Evolutionary conservation across 2,113 vertebrate species (phyloP).

Genomic region (Chlorodrepanis virens): DNA sequence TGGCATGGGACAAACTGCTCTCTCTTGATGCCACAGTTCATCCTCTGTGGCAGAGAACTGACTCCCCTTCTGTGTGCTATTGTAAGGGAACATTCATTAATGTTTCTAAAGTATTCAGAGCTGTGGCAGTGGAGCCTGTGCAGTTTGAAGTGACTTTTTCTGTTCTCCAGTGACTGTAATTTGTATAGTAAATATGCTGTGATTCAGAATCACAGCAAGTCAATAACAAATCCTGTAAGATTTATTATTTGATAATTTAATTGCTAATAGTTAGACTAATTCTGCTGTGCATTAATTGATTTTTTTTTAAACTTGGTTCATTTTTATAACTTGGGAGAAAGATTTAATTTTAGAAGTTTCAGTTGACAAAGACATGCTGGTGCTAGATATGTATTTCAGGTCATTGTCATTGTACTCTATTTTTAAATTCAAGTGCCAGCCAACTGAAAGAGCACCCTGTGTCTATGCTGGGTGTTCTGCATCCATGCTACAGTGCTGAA

Average conservation of each 20-base stretch:
- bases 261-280: background rate
- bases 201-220: background rate
- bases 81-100: background rate
- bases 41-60: background rate
- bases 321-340: background rate
- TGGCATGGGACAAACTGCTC: background rate
- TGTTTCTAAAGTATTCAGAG: background rate
- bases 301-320: background rate
- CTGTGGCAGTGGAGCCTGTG: background rate
- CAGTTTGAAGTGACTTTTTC: background rate
- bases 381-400: slow-evolving; percentile 28
- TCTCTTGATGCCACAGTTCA: background rate
- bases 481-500: background rate
- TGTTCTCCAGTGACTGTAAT: background rate
- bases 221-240: background rate
- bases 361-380: slow-evolving; percentile 57
- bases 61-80: background rate
- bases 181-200: background rate
- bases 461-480: background rate
- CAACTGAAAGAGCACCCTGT: slow-evolving; percentile 46
- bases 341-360: slow-evolving; percentile 64
- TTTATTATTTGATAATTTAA: background rate
- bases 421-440: slow-evolving; percentile 72
- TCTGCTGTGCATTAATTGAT: background rate
- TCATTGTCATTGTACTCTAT: slow-evolving; percentile 73